Percentiles rank a stretch among this genome's conserved stretches.
Evolutionary conservation across 2,888 invertebrate genomes (phyloP).

Genomic region (Tetragnatha montana): DNA sequence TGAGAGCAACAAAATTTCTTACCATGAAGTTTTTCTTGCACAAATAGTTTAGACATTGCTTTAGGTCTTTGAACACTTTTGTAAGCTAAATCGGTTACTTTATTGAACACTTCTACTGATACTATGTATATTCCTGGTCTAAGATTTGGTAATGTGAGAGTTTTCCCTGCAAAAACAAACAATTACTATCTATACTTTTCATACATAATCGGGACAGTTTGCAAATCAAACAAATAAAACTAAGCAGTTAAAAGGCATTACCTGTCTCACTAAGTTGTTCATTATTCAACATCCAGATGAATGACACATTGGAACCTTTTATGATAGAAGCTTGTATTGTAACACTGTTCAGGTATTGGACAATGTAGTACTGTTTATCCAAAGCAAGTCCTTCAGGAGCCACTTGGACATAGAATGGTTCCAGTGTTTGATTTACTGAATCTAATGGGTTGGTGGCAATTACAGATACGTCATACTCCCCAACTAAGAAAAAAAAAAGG

Average conservation of each 20-base stretch:
- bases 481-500: conserved; percentile 73
- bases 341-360: conserved; percentile 72
- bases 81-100: conserved; percentile 65
- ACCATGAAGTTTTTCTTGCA: conserved; percentile 64
- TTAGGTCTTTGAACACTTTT: conserved; percentile 52
- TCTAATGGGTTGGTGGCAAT: conserved; percentile 74
- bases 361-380: conserved; percentile 69
- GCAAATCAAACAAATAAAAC: background rate
- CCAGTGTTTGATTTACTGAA: conserved; percentile 73
- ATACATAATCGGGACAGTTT: background rate
- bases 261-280: conserved; percentile 71
- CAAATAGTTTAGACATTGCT: conserved; percentile 61
- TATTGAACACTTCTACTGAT: conserved; percentile 65
- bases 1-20: background rate
- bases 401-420: conserved; percentile 74
- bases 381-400: conserved; percentile 73
- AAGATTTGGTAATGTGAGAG: conserved; percentile 12
- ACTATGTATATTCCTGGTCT: conserved; percentile 59
- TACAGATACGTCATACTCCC: conserved; percentile 74
- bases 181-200: background rate
- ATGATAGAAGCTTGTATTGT: conserved; percentile 72
- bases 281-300: conserved; percentile 75
- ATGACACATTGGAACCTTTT: conserved; percentile 75
- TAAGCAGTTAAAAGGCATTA: background rate
- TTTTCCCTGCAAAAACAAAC: conserved; percentile 31